phyloP scores from a whole-genome alignment of 2,797 vertebrate genomes.

The Lagorchestes hirsutus region DNA sequence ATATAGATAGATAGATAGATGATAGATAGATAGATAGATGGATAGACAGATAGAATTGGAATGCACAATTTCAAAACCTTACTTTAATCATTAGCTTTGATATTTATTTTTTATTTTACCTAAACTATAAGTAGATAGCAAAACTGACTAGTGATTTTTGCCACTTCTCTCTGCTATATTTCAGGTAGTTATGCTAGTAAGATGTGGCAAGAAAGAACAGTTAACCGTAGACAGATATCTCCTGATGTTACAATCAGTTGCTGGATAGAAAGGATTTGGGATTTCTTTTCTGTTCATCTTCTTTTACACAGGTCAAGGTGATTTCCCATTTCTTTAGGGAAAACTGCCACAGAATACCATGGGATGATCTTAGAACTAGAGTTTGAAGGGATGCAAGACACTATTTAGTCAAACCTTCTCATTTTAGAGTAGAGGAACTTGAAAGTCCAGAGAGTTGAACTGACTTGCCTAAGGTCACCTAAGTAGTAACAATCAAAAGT shows the following conservation, averaged over 20 bases:
- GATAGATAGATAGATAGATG: not conserved
- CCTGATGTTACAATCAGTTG: not conserved
- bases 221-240: not conserved
- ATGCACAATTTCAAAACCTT: conserved; percentile 30
- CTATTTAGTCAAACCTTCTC: not conserved
- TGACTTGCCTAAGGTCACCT: not conserved
- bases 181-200: not conserved
- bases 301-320: not conserved
- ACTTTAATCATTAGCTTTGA: not conserved
- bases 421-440: not conserved
- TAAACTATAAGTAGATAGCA: not conserved
- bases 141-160: conserved; percentile 11
- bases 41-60: not conserved
- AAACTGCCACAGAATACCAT: not conserved
- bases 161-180: conserved; percentile 3
- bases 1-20: not conserved
- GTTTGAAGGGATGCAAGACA: not conserved
- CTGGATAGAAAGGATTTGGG: not conserved
- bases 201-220: not conserved
- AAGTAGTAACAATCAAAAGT: not conserved
- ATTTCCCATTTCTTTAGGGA: not conserved
- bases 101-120: conserved; percentile 39
- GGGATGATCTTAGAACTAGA: not conserved
- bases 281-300: conserved; percentile 4
- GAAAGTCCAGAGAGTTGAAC: not conserved